Percentiles rank a stretch among this genome's conserved stretches.
These are phyloP conservation scores for Xestia ashworthii DNA, from an alignment of 2,888 invertebrate genomes.

Conservation along the genomic window DNA sequence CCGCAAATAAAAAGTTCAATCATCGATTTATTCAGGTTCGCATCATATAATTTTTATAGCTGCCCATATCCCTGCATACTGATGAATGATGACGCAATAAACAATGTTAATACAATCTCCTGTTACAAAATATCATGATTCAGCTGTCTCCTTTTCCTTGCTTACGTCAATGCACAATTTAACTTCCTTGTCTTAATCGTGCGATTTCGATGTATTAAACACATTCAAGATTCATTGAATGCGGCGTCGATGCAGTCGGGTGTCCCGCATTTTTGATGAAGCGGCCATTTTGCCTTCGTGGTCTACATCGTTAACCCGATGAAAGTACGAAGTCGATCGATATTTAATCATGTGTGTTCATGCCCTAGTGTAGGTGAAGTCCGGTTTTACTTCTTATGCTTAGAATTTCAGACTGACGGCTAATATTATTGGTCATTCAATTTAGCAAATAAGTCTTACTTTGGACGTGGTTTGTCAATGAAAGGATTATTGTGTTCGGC, in stretches of 20 bases:
- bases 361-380: slow-evolving; percentile 47
- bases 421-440: slow-evolving; percentile 29
- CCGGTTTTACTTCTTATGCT: slow-evolving; percentile 39
- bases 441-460: slow-evolving; percentile 9
- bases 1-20: slow-evolving; percentile 17
- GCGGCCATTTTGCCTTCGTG: slow-evolving; percentile 45
- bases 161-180: slow-evolving; percentile 28
- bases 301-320: slow-evolving; percentile 42
- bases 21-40: slow-evolving; percentile 13
- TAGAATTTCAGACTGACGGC: neutral
- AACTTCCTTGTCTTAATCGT: slow-evolving; percentile 54
- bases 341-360: slow-evolving; percentile 39
- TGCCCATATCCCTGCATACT: slow-evolving; percentile 52
- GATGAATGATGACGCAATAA: slow-evolving; percentile 28
- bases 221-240: slow-evolving; percentile 47
- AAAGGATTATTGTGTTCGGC: neutral
- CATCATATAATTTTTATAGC: slow-evolving; percentile 39
- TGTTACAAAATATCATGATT: slow-evolving; percentile 27
- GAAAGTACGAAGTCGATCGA: slow-evolving; percentile 59
- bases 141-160: slow-evolving; percentile 32
- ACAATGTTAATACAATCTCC: slow-evolving; percentile 19
- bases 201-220: slow-evolving; percentile 47
- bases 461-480: slow-evolving; percentile 4
- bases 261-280: slow-evolving; percentile 54
- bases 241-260: slow-evolving; percentile 42